Evolutionary conservation across 2,797 vertebrate genomes (phyloP), one percentile per base, ranked within the genome.

Genomic region (Aeoliscus strigatus): DNA sequence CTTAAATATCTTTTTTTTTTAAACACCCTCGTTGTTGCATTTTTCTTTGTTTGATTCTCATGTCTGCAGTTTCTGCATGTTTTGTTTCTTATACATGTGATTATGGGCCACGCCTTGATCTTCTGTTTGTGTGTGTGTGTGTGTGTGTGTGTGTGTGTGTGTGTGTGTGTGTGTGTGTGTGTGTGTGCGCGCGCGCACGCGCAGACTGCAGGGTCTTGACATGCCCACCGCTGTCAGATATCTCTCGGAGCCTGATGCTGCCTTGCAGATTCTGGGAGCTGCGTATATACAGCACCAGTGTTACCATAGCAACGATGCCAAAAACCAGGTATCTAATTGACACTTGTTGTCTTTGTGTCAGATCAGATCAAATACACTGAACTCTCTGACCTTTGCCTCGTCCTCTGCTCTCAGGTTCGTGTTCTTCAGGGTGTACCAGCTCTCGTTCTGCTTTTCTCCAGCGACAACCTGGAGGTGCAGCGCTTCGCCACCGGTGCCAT

Each of bases 231-330:
- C 96, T 0, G 89, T 98, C 61, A 90, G 87, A 56, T 94, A 95
- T 80, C 84, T 98, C 55, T 90, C 90, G 12, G 90, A 91, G 60
- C 68, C 66, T 0, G 93, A 97, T 40, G 70, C 90, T 57, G 88
- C 89, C 41, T 74, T 94, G 64, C 94, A 98, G 73, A 88, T 93
- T 40, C 80, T 94, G 24, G 96, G 94, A 0, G 92, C 96, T 1
- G 92, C 93, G 11, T 96, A 91, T 55, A 87, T 98, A 34, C 96
- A 98, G 66, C 96, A 98, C 73, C 91, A 89, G 25, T 98, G 94
- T 85, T 98, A 97, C 87, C 95, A 92, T 0, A 94, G 96, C 26
- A 82, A 73, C 1, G 82, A 89, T 0, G 90, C 94, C 73, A 91
- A 91, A 64, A 79, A 76, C 25, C 78, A 88, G 85, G 89, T 90